Conservation (phyloP, 2,888 invertebrate species). For the Melinaea marsaeus region DNA sequence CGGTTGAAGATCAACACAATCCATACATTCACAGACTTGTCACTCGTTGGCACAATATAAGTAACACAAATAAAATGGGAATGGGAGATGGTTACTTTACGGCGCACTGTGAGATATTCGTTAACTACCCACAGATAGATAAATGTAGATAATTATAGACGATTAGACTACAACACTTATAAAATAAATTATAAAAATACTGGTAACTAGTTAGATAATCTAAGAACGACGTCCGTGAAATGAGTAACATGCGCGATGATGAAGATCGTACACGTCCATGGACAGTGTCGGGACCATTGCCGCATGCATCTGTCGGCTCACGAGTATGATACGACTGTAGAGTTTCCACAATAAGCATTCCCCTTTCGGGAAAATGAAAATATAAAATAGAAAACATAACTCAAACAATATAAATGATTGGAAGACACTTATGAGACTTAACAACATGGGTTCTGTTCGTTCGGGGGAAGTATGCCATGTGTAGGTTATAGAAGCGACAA, state of each 20-base stretch:
- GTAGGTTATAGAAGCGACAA: conserved; percentile 50
- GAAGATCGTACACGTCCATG: conserved; percentile 55
- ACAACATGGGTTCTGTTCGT: conserved; percentile 40
- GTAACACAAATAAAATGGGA: neutral
- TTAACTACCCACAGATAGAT: neutral
- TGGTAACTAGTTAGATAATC: conserved; percentile 21
- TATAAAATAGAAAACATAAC: conserved; percentile 47
- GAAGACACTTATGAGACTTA: conserved; percentile 56
- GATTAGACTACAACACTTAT: conserved; percentile 3
- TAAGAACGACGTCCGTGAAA: conserved; percentile 42
- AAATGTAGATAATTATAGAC: conserved; percentile 3
- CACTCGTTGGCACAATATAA: neutral
- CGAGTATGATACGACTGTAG: conserved; percentile 35
- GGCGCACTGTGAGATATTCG: neutral
- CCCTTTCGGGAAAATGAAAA: conserved; percentile 21
- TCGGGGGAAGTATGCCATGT: conserved; percentile 40
- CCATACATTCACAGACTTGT: no score
- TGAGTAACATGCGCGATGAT: conserved; percentile 60
- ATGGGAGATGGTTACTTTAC: neutral
- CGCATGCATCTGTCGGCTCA: conserved; percentile 37
- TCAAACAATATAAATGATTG: conserved; percentile 41
- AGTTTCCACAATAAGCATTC: conserved; percentile 38
- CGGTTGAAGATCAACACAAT: no score
- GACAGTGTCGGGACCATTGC: conserved; percentile 30
- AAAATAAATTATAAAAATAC: neutral